Evolutionary conservation across 2,113 vertebrate genomes (phyloP).

Genomic region (Pseudopodoces humilis): DNA sequence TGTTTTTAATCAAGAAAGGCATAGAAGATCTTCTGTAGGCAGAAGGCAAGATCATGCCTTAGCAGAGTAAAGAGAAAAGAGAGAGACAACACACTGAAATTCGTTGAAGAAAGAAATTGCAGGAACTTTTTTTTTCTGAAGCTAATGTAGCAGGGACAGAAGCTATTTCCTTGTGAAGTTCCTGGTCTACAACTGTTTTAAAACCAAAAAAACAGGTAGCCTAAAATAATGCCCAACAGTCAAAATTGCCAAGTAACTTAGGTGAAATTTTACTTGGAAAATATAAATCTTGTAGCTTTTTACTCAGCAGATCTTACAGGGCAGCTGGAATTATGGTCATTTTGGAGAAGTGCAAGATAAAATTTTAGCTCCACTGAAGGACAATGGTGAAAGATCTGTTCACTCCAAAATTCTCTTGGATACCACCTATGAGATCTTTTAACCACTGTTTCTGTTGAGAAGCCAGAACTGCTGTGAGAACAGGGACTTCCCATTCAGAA

Average conservation of each 20-base stretch:
- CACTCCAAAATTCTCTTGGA: neutral
- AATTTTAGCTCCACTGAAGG: neutral
- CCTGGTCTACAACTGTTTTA: neutral
- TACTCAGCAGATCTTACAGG: neutral
- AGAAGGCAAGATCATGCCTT: neutral
- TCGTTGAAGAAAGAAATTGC: neutral
- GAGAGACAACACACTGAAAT: neutral
- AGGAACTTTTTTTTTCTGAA: neutral
- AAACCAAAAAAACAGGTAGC: neutral
- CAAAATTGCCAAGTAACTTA: neutral
- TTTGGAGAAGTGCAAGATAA: neutral
- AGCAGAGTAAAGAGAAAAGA: neutral
- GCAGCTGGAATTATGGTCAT: neutral
- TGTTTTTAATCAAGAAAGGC: neutral
- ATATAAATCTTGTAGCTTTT: neutral
- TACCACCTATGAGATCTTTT: slow-evolving; percentile 1
- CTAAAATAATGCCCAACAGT: neutral
- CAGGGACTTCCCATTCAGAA: neutral
- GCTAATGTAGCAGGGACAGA: neutral
- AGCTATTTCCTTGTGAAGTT: neutral
- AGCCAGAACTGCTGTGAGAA: neutral
- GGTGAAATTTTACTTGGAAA: neutral
- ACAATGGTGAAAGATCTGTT: neutral
- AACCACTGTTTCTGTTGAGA: neutral
- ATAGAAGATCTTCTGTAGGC: neutral